Base-by-base conservation (phyloP, 2,888 invertebrate species). In the Cosmopolites sordidus region DNA sequence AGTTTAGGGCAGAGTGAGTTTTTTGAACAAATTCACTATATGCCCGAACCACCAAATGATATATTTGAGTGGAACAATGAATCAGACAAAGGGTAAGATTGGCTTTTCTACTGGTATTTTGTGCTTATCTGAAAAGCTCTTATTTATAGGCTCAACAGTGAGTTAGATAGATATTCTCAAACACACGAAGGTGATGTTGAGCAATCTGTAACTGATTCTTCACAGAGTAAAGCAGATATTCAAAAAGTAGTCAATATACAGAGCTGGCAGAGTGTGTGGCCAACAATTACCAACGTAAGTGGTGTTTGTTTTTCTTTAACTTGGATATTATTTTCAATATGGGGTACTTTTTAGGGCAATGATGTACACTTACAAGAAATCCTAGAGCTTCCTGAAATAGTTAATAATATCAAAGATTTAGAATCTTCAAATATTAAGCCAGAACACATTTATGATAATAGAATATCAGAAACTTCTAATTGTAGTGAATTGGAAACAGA, bases 61-160 rank as follows among this genome's bases (percentile, higher is more conserved):
- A 40, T 57, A 33, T 60, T 58, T 54, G 59, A 60, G 39, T 63
- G 62, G 62, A 51, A 54, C 39, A 45, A 56, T 61, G 66, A 67
- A 48, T 56, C 54, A 38, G 74, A 75, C 61, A 67, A 69, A 63
- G 73, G 73, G 75, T 76, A 66, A 70, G 73, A 68, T 12, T 27
- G 6, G 5, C 27, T 27, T 5, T 8, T 22, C 3, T 3, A 22
- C 22, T 22, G 22, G 3, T 5, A 22, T 22, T 22, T 22, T 22
- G 22, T 22, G 8, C 22, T 8, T 8, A 22, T 22, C 22, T 22
- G 8, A 22, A 22, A 22, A 5, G 8, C n/a, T 5, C 4, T 22
- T 22, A 8, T 5, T 22, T 22, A 22, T 22, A 22, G 22, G 8
- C 22, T 22, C 8, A 22, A 22, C 22, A 22, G n/a, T n/a, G n/a